Evolutionary conservation across 2,888 invertebrate genomes (phyloP).

Genomic region (Sycophila texana): DNA sequence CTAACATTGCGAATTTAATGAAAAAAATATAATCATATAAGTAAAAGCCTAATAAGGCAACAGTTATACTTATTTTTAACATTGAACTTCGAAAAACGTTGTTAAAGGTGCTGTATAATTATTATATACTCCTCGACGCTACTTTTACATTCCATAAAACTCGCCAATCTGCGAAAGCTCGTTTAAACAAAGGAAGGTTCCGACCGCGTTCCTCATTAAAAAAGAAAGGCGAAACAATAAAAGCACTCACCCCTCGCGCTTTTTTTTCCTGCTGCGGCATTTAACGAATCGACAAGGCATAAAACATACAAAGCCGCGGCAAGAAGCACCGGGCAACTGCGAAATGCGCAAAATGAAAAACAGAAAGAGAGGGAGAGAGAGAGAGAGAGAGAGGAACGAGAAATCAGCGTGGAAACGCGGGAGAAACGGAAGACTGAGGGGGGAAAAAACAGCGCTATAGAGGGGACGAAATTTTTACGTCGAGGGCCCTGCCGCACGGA

Average conservation of each 20-base stretch:
- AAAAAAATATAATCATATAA: no score
- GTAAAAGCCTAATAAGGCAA: no score
- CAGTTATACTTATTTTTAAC: no score
- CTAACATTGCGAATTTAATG: background rate
- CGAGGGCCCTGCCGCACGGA: background rate
- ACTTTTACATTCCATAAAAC: no score
- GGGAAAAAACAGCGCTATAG: background rate
- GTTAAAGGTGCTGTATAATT: no score
- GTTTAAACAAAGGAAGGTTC: no score
- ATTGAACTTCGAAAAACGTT: no score
- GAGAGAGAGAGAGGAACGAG: background rate
- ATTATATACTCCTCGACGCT: no score
- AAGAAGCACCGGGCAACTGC: background rate
- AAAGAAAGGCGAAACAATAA: background rate
- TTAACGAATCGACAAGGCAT: slow-evolving; percentile 64
- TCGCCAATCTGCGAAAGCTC: no score
- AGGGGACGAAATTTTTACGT: background rate
- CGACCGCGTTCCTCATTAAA: no score
- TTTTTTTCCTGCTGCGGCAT: slow-evolving; percentile 43
- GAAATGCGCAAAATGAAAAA: background rate
- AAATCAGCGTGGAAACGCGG: slow-evolving; percentile 1
- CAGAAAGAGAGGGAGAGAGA: background rate
- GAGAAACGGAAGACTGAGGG: background rate
- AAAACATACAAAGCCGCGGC: slow-evolving; percentile 55
- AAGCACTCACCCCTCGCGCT: slow-evolving; percentile 5